phyloP scores from a whole-genome alignment of 1,140 invertebrate genomes.

The Macrocentrus cingulum region DNA sequence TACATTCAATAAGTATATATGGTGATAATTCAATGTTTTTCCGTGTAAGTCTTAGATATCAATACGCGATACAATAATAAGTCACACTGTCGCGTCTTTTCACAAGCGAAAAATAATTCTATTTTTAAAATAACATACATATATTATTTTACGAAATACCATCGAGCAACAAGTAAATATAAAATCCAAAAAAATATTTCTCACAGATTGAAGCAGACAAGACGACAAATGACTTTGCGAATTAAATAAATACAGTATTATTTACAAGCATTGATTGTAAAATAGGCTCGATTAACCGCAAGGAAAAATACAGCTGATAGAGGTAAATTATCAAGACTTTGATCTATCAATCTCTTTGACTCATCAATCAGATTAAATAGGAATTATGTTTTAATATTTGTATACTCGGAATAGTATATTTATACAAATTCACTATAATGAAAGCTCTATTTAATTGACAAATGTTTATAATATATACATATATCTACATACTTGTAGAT shows the following conservation, averaged over 20 bases:
- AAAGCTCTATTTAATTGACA: constrained; percentile 49
- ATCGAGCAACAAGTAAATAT: not conserved
- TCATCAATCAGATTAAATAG: not conserved
- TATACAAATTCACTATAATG: constrained; percentile 44
- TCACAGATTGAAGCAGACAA: no score
- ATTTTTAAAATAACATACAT: constrained; percentile 9
- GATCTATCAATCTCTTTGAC: not conserved
- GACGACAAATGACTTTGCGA: no score
- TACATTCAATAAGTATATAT: constrained; percentile 7
- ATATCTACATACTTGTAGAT: constrained; percentile 33
- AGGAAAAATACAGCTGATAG: not conserved
- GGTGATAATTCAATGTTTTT: constrained; percentile 31
- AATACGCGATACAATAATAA: constrained; percentile 12
- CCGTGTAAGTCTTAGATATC: constrained; percentile 15
- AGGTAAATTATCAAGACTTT: not conserved
- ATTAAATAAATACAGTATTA: not conserved
- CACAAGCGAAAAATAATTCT: not conserved
- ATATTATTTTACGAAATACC: not conserved
- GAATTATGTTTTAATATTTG: not conserved
- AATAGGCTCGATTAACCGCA: not conserved
- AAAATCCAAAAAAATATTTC: not conserved
- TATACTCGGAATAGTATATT: constrained; percentile 44
- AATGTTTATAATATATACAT: constrained; percentile 32
- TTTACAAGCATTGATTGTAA: not conserved
- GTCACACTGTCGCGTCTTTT: not conserved